Base-by-base conservation (phyloP, 2,113 vertebrate genomes). In the Passer montanus region DNA sequence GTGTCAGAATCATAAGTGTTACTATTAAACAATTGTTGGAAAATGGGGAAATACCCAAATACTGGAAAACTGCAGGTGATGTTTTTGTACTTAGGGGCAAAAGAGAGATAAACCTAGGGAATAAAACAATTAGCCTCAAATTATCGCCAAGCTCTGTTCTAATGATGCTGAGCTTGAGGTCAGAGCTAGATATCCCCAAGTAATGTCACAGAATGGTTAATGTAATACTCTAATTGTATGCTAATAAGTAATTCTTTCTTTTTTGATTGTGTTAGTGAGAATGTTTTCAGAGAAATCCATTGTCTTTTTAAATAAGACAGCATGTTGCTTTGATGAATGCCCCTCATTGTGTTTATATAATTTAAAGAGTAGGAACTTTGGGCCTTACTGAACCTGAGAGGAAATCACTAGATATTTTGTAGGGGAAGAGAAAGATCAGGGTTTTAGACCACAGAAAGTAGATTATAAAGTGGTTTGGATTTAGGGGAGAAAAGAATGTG, bases 71-170 rank as follows among this genome's bases (percentile, higher is more conserved):
- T 79, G 70, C 8, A 21, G 53, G 55, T 80, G 58, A 33, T 85
- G 8, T 58, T 90, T 62, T 50, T 83, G 10, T 49, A 37, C 30
- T 76, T 86, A 53, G 73, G 59, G 63, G 75, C 90, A 90, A 90
- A 90, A 80, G 79, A 69, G 75, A 67, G 35, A 53, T 66, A 50
- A 88, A 85, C 31, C 63, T 55, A 62, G 88, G 85, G 90, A 95
- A 88, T 90, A 92, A 88, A 94, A 81, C 55, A 77, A 86, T 97
- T 94, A 96, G 59, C 95, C 63, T 94, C 46, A 66, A 83, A 93
- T 96, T 69, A 80, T 52, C 47, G 41, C 22, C 0, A 0, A 83
- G 53, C 80, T 90, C 82, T 88, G 28, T 60, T 95, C 83, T 95
- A 92, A 94, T 95, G 89, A 90, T 0, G 2, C 84, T 90, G 43